Evolutionary conservation across 64 coral and sea anemone species (phyloP), one percentile per base, ranked within the genome.

Genomic region (Platygyra sinensis): DNA sequence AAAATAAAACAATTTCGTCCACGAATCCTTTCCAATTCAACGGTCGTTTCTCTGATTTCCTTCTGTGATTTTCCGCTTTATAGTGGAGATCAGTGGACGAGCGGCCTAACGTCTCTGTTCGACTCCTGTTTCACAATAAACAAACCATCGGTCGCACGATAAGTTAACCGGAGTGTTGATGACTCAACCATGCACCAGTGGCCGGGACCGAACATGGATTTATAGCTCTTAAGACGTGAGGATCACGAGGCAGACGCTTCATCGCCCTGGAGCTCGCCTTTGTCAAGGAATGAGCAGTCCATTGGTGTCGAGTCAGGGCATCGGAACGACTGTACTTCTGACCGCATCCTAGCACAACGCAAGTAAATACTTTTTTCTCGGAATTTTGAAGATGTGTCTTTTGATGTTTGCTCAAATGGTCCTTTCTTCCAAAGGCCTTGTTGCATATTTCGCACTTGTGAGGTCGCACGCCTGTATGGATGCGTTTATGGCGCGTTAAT

Each of bases 341-440:
- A 5, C 92, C 88, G 22, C 96, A 98, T 59, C 96, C 93, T 20
- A 86, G 32, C 31, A 98, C 73, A 30, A 90, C 78, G 32, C 96
- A 98, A 8, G 72, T 80, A 87, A 94, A 91, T 52, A 80, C 92
- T 22, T 98, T 98, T 86, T 98, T 95, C 69, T 94, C 96, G 5
- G 89, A 49, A 5, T 88, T 90, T 86, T 98, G 89, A 55, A 95
- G 86, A 90, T 98, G 96, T 9, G 96, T 98, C 87, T 98, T 98
- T 75, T 89, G 60, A 33, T 98, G 96, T 78, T 98, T 98, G 74
- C 89, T 98, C 36, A 98, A 86, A 20, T 98, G 96, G 88, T 98
- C 96, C 36, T 98, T 98, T 72, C 96, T 87, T 52, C 96, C 96
- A 87, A 98, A 98, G 8, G 96, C 96, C 83, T 98, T 98, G 24